These are phyloP conservation scores for Acronicta psi DNA, from an alignment of 2,888 invertebrate species.

Conservation along the genomic window DNA sequence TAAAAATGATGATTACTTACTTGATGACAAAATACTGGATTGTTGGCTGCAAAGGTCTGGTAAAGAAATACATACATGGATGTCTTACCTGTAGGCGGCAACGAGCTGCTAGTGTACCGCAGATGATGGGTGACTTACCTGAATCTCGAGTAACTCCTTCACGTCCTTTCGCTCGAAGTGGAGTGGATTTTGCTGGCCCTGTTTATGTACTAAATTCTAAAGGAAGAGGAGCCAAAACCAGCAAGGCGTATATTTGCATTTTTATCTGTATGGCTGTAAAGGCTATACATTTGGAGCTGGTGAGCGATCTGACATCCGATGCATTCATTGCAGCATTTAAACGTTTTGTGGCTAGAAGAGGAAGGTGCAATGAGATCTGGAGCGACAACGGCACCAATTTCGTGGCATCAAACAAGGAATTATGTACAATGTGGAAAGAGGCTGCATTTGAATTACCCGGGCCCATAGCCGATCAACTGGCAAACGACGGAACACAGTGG, in stretches of 20 bases:
- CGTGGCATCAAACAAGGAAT: constrained; percentile 42
- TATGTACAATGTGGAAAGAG: constrained; percentile 1
- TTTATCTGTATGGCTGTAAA: constrained; percentile 55
- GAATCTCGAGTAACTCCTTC: constrained; percentile 41
- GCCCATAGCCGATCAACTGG: constrained; percentile 7
- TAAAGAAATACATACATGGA: constrained; percentile 17
- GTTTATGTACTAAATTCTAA: constrained; percentile 46
- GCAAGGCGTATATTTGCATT: constrained; percentile 52
- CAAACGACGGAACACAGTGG: constrained; percentile 45
- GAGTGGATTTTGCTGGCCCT: constrained; percentile 54
- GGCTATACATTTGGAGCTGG: constrained; percentile 62
- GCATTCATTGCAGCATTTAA: constrained; percentile 51
- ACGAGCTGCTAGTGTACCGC: constrained; percentile 33
- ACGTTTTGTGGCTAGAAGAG: too few relatives aligned
- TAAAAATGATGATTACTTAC: constrained; percentile 46
- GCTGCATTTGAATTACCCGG: background rate
- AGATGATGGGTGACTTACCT: constrained; percentile 58
- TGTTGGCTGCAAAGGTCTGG: constrained; percentile 32
- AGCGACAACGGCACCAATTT: constrained; percentile 45
- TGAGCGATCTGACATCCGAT: constrained; percentile 57
- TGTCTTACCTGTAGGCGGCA: constrained; percentile 49
- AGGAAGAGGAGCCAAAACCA: constrained; percentile 47
- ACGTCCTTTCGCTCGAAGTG: constrained; percentile 45
- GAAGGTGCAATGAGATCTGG: too few relatives aligned
- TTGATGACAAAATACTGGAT: constrained; percentile 57